Evolutionary conservation across 1,140 invertebrate genomes (phyloP), one percentile per base, ranked within the genome.

Genomic region (Apis dorsata): DNA sequence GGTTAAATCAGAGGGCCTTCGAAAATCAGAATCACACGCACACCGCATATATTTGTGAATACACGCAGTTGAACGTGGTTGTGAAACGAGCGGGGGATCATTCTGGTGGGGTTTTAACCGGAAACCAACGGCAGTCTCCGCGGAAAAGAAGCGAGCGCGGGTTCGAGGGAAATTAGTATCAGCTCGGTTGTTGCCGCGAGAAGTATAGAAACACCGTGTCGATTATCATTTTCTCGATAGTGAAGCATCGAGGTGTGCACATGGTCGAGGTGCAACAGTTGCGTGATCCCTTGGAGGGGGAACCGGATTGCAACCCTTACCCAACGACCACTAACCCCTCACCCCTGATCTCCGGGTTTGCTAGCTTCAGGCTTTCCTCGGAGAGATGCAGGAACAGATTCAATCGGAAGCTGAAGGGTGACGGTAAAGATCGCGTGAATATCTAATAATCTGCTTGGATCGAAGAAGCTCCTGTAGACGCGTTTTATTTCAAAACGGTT

Each of bases 371-470:
- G 83, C 70, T 90, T 59, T 90, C 86, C 68, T 85, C 90, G 11
- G 89, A 90, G 78, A 87, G 86, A 79, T 90, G 81, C 84, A 87
- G 86, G 85, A 87, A 81, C 85, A 90, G 86, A 87, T 85, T 90
- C 55, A 83, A 90, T 73, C 89, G 89, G 68, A 90, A 90, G 75
- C 81, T 90, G 83, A 90, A 90, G 76, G 78, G 80, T 74, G 89
- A 90, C 76, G 90, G 90, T 90, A 90, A 86, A 82, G 78, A 81
- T 84, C 53, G 63, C 55, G 80, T 17, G 73, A 57, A 81, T 76
- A 73, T 66, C 70, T 57, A 44, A 81, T 65, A 44, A 63, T 55
- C n/a, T 51, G 8, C 34, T 81, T 74, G 60, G 71, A 57, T 57
- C 71, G 70, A 74, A 73, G 60, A 21, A 4, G 10, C 60, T 74